phyloP scores from a whole-genome alignment of 2,113 vertebrate species.

The Microcebus tavaratra region DNA sequence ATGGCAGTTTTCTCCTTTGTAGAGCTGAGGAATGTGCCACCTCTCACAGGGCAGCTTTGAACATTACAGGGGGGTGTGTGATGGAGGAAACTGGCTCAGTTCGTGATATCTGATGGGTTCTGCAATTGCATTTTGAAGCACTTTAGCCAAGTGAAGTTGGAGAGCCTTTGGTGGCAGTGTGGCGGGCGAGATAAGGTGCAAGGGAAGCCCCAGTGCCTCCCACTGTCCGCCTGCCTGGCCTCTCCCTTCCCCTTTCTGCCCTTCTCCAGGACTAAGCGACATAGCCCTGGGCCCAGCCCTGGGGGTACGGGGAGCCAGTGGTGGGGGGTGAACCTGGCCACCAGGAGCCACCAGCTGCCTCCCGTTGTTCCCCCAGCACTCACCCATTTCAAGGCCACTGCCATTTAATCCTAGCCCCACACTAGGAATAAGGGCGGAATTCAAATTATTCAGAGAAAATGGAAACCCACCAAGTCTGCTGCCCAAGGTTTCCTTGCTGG shows the following conservation, averaged over 20 bases:
- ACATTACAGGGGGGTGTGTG: accelerated
- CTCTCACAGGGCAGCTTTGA: background rate
- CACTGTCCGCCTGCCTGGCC: accelerated
- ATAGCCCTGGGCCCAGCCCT: background rate
- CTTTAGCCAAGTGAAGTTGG: background rate
- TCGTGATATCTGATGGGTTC: background rate
- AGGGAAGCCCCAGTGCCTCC: background rate
- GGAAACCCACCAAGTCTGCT: background rate
- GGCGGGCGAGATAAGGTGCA: too few relatives aligned
- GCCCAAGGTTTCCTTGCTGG: background rate
- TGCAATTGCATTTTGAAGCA: background rate
- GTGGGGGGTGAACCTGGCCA: background rate
- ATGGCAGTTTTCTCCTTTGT: background rate
- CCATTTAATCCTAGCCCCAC: background rate
- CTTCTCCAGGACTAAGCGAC: accelerated
- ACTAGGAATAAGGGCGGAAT: background rate
- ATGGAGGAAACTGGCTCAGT: accelerated
- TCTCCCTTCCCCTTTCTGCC: background rate
- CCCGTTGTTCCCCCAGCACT: background rate
- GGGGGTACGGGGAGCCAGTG: too few relatives aligned
- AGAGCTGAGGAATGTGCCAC: accelerated
- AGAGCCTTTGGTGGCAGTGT: background rate
- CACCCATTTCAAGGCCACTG: background rate
- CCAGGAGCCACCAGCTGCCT: background rate
- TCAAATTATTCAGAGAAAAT: background rate